Evolutionary conservation across 2,888 invertebrate genomes (phyloP), one percentile per base, ranked within the genome.

Genomic region (Macaria liturata): DNA sequence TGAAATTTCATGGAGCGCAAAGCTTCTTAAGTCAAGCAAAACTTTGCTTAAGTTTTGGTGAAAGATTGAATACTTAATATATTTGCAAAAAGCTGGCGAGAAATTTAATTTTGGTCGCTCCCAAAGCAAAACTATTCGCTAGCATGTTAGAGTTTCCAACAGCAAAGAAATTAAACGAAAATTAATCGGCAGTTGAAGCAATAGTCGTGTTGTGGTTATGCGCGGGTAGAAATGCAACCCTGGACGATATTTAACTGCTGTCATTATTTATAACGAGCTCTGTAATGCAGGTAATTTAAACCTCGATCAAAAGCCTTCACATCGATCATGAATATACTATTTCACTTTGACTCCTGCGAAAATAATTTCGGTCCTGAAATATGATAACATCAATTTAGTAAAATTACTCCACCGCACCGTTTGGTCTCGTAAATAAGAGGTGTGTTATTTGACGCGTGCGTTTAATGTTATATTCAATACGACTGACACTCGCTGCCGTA

Each of bases 61-160:
- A 61, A 61, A 61, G 59, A 61, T 64, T 55, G 59, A 55, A 57
- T 55, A 53, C 57, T 49, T 57, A 48, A 61, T 57, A 54, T 61
- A 49, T 55, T 61, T 51, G 42, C 49, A 50, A 44, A 49, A 55
- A 54, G 39, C 54, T 55, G 9, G 39, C 9, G 46, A 30, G 48
- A 56, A 53, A 46, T 53, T 50, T 34, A n/a, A 42, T 51, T 54
- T 46, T 37, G 9, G 37, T 4, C n/a, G 9, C 5, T 50, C 32
- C 32, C 43, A 9, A 49, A 46, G 42, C n/a, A n/a, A 54, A 57
- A 60, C 49, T 57, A 53, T 57, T 53, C n/a, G 49, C 43, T 32
- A 20, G 31, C 47, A 9, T 45, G 7, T 34, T 56, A 46, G 7
- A 2, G 39, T n/a, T 55, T 59, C 45, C 9, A 32, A 20, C 42